Conservation (phyloP, 2,797 vertebrate genomes). For the Clarias fuscus region DNA sequence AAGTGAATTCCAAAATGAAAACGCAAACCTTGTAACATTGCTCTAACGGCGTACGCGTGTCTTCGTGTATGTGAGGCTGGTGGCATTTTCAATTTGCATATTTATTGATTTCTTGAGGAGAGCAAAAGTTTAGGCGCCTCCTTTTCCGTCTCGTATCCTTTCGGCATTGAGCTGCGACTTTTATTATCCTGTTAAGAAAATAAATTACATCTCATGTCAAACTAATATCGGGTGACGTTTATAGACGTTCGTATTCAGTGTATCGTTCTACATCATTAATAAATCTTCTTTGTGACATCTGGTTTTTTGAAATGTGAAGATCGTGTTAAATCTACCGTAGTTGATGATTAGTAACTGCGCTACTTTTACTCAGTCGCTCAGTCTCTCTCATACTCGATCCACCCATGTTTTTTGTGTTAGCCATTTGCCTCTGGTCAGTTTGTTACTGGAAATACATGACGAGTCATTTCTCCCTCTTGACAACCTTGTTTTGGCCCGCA, state of each 20-base stretch:
- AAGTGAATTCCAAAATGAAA: background rate
- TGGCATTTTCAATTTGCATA: background rate
- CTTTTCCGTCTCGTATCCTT: background rate
- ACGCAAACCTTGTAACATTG: background rate
- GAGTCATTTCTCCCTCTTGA: background rate
- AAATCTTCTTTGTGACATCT: background rate
- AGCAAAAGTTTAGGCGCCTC: constrained; percentile 3
- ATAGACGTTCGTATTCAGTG: background rate
- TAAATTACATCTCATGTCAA: background rate
- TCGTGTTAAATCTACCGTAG: background rate
- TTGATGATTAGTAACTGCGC: background rate
- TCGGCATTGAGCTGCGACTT: background rate
- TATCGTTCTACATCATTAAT: background rate
- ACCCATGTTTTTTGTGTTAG: background rate
- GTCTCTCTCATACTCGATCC: background rate
- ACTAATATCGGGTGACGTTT: background rate
- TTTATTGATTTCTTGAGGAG: background rate
- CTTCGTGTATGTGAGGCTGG: background rate
- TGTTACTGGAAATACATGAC: constrained; percentile 25
- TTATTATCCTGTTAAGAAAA: background rate
- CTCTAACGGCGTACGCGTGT: background rate
- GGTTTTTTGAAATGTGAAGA: background rate
- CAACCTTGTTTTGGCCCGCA: background rate
- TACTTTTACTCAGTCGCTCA: background rate
- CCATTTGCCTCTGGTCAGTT: constrained; percentile 31